Percentiles rank a stretch among this genome's conserved stretches.
phyloP scores from a whole-genome alignment of 2,797 vertebrate species.

The Eurystomus glaucurus region DNA sequence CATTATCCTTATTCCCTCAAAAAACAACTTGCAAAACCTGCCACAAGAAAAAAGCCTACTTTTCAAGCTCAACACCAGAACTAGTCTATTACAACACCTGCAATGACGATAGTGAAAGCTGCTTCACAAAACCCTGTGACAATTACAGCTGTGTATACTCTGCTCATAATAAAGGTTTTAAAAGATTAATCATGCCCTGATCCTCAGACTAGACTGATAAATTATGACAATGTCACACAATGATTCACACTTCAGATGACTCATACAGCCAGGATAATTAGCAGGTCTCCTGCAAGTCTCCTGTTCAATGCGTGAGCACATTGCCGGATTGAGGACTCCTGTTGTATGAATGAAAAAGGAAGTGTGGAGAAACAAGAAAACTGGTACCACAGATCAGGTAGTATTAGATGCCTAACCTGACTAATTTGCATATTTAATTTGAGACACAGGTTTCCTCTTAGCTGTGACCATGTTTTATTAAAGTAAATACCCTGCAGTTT shows the following conservation, averaged over 20 bases:
- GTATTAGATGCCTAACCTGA: neutral
- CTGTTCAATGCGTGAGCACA: neutral
- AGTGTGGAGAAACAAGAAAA: neutral
- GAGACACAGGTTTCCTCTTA: conserved; percentile 70
- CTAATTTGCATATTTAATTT: conserved; percentile 51
- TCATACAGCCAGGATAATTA: neutral
- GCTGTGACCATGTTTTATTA: conserved; percentile 71
- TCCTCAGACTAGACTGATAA: neutral
- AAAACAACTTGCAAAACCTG: neutral
- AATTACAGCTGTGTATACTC: conserved; percentile 14
- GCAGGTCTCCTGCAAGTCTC: neutral
- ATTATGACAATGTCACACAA: neutral
- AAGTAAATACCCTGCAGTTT: conserved; percentile 27
- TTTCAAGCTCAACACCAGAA: neutral
- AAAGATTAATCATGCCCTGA: conserved; percentile 9
- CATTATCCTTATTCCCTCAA: neutral
- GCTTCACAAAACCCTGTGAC: neutral
- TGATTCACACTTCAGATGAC: conserved; percentile 43
- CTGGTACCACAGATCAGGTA: neutral
- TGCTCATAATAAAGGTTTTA: neutral
- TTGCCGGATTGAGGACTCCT: neutral
- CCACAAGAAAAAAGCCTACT: neutral
- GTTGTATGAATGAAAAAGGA: neutral
- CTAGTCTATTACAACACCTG: neutral
- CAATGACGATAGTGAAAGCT: neutral